Base-by-base conservation (phyloP, 2,888 invertebrate species). In the Philonicus albiceps region DNA sequence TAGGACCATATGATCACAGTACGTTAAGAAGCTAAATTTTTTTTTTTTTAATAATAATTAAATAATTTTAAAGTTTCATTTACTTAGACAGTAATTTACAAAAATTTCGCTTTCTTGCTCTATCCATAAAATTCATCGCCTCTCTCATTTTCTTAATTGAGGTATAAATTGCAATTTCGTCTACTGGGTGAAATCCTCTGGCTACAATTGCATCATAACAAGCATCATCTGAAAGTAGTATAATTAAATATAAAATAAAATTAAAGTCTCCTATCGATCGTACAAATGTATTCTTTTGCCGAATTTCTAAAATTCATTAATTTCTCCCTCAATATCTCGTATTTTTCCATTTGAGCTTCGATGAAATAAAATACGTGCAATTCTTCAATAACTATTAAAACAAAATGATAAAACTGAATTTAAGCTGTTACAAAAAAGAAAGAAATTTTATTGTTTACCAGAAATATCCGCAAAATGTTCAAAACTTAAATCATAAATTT, bases 61-160 rank as follows among this genome's bases (percentile, higher is more conserved):
- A 80, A 87, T n/a, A 11, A 49, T 49, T 6, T 37, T 5, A 49
- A 13, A 34, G 74, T 72, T n/a, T 27, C 7, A 19, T 13, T 31
- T 93, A 97, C 97, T 96, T 94, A 53, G 96, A 95, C 2, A 98
- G 93, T 88, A 96, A 93, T 90, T 95, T 94, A 90, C 97, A 97
- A 90, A 96, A 96, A 89, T 95, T 95, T 88, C 96, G 94, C 90
- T 98, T 98, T 89, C 95, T 95, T 0, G 96, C 96, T 90, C 97
- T 97, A 90, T 97, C 96, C 80, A 97, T 97, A 90, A 97, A 98
- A 3, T 96, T 96, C 94, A 97, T 96, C 88, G 96, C 96, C 27
- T 94, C 94, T 0, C 94, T 93, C 87, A 94, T 93, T 90, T 94
- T 94, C 37, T 94, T 94, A n/a, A 94, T 90, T 6, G 94, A 93